Evolutionary conservation across 1,140 invertebrate species (phyloP), one percentile per base, ranked within the genome.

Genomic region (Drosophila eugracilis): DNA sequence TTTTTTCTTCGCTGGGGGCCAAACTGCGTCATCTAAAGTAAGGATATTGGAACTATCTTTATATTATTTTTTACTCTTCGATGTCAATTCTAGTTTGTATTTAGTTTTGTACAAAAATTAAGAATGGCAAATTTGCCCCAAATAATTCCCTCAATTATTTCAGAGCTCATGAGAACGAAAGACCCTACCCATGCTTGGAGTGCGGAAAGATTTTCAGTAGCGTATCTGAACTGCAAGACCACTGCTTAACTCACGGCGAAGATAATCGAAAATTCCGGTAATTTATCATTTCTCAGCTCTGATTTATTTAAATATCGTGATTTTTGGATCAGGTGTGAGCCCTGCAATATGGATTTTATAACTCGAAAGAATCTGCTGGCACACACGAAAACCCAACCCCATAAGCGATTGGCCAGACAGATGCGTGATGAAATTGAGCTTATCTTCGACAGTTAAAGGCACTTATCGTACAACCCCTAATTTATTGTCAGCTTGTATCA

Each of bases 101-200:
- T n/a, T n/a, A n/a, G n/a, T n/a, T n/a, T n/a, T n/a, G n/a, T n/a
- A n/a, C n/a, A n/a, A n/a, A n/a, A n/a, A n/a, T 30, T 10, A 30
- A 7, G 28, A 30, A 9, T 10, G 28, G 7, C 3, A 30, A 30
- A 30, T 12, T 30, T 9, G 0, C 9, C 10, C 9, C 9, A 30
- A 30, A 30, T 30, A 3, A n/a, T n/a, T n/a, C n/a, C n/a, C n/a
- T 1, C 3, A 32, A 32, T 32, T 30, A 32, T 32, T 19, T 5
- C 32, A 86, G 83, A 39, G 84, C 75, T 5, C 83, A 88, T 48
- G 26, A 41, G 4, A 88, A 88, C 42, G 83, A 88, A 54, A 39
- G 83, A n/a, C 83, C 83, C 0, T 88, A 84, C 48, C 83, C 83
- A 1, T 88, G 83, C 24, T 48, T 88, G 7, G 75, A 89, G 42